Evolutionary conservation across 2,797 vertebrate species (phyloP), one percentile per base, ranked within the genome.

Genomic region (Ptychadena robeensis): DNA sequence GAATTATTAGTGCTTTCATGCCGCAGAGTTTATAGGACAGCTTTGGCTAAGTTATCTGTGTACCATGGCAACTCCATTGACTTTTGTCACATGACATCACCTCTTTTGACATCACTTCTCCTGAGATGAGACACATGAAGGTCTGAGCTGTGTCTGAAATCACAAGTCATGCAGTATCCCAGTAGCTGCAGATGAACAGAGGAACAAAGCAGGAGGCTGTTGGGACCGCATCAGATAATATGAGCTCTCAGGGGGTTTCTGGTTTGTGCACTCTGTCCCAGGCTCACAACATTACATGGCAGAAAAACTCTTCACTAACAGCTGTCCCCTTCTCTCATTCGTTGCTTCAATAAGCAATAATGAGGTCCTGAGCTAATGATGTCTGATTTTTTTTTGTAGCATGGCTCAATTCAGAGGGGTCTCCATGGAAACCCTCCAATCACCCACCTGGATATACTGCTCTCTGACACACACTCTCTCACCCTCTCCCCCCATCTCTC

Each of bases 271-370:
- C 15, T 30, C 22, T 84, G 76, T 69, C 70, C 75, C 48, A 63
- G 27, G 38, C 18, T 79, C 27, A 53, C 38, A 73, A 30, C 57
- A 38, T n/a, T 38, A 48, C 32, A 35, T 18, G 6, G 70, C 11
- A 34, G 63, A 71, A 73, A 37, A 12, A 27, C 38, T 64, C 68
- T 86, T 74, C 87, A 74, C 84, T 79, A 85, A 88, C 92, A 90
- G 87, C 90, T 89, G 90, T 87, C 88, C 91, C 89, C 88, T 86
- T 89, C 87, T 85, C 87, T 91, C 90, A 88, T 89, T 88, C 90
- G 90, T 91, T 93, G 92, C 92, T 91, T 91, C 92, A 92, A 92
- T 92, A 92, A 93, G 91, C 91, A 92, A 89, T 93, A 91, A 93
- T 93, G 92, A 92, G 91, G 91, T 92, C 90, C 91, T 90, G 86